A percentile compares a stretch with the other conserved stretches of the same genome.
These are phyloP conservation scores for Chrysolina oricalcia DNA, from an alignment of 2,888 invertebrate species.

Conservation along the genomic window DNA sequence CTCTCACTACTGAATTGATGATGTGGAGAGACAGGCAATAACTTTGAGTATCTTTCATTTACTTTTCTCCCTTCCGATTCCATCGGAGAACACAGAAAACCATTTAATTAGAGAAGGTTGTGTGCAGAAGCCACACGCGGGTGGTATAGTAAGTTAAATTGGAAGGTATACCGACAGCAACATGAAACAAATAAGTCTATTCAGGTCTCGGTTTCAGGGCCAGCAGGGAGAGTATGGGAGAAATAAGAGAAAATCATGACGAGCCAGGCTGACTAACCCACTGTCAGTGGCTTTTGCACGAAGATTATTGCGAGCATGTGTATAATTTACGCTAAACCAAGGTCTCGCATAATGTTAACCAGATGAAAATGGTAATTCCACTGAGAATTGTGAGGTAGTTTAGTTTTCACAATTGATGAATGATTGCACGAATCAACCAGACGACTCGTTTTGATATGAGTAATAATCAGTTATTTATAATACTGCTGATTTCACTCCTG, in stretches of 20 bases:
- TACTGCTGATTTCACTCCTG: no score
- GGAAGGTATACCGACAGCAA: constrained; percentile 33
- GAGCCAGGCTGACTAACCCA: constrained; percentile 30
- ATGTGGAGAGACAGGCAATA: neutral
- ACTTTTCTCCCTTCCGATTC: neutral
- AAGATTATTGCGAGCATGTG: constrained; percentile 4
- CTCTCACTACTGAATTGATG: no score
- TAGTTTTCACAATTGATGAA: neutral
- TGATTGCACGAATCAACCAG: neutral
- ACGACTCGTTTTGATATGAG: neutral
- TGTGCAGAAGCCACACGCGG: constrained; percentile 15
- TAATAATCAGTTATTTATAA: no score
- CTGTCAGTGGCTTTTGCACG: constrained; percentile 28
- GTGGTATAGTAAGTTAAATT: constrained; percentile 31
- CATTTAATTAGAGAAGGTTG: neutral
- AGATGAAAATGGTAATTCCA: neutral
- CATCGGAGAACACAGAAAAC: neutral
- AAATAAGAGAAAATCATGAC: constrained; percentile 27
- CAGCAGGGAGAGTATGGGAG: constrained; percentile 7
- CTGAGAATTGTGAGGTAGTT: neutral
- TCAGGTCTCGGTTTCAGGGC: constrained; percentile 24
- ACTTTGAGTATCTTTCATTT: neutral
- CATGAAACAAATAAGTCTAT: constrained; percentile 39
- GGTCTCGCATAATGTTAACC: neutral
- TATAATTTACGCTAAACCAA: constrained; percentile 10